A percentile compares a stretch with the other conserved stretches of the same genome.
Conservation (phyloP, 2,888 invertebrate genomes). For the Acronicta leporina region DNA sequence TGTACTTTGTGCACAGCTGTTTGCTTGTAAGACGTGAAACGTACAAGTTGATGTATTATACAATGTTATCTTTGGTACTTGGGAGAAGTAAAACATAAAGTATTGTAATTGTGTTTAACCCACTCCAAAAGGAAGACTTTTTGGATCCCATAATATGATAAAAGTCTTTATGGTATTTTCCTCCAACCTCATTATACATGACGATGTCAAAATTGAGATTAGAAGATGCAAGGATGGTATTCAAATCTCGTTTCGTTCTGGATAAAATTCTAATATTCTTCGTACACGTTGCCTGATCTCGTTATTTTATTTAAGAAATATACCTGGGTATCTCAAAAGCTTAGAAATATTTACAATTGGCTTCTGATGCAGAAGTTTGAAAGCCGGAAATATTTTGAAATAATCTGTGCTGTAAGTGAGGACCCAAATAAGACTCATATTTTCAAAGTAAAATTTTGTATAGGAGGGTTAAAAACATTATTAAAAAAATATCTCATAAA, state of each 20-base stretch:
- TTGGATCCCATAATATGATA: no score
- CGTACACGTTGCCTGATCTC: slow-evolving; percentile 8
- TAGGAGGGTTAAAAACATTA: no score
- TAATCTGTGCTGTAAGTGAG: neutral
- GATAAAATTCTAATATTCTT: slow-evolving; percentile 7
- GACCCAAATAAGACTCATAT: no score
- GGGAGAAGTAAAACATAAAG: no score
- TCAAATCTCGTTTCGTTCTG: slow-evolving; percentile 15
- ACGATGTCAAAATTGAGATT: slow-evolving; percentile 11
- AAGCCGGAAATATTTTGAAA: slow-evolving; percentile 9
- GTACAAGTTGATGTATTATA: neutral
- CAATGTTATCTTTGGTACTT: neutral
- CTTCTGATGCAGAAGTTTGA: slow-evolving; percentile 9
- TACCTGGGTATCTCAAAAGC: slow-evolving; percentile 9
- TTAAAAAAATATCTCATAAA: no score
- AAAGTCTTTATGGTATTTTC: no score
- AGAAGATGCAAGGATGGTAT: slow-evolving; percentile 20
- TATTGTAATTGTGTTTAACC: no score
- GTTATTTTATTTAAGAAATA: slow-evolving; percentile 30
- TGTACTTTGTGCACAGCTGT: slow-evolving; percentile 7
- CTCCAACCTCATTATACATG: neutral
- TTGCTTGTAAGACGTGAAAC: slow-evolving; percentile 13
- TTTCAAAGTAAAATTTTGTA: no score
- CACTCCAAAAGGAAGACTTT: no score
- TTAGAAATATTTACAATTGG: slow-evolving; percentile 13